Conservation (phyloP, 1,140 invertebrate species). For the Tachypleus tridentatus region DNA sequence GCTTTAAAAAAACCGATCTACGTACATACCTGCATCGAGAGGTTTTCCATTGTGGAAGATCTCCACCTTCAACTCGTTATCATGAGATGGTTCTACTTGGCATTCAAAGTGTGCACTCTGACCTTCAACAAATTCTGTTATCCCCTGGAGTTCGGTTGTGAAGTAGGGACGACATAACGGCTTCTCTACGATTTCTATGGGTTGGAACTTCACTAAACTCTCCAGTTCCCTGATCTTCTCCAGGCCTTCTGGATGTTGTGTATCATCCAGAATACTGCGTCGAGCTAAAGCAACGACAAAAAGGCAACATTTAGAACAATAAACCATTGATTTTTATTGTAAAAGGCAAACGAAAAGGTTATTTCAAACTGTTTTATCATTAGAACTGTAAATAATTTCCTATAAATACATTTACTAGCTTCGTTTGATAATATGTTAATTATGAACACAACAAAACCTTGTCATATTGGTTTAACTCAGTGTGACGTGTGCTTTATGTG, state of each 20-base stretch:
- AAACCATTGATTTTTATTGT: no score
- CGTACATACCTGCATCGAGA: constrained; percentile 39
- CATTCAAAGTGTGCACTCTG: constrained; percentile 61
- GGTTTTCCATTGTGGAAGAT: constrained; percentile 50
- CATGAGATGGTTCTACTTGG: constrained; percentile 74
- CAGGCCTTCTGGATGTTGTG: constrained; percentile 66
- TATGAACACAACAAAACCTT: no score
- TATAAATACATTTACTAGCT: no score
- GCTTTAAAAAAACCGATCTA: no score
- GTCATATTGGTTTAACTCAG: no score
- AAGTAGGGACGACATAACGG: constrained; percentile 70
- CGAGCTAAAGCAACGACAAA: constrained; percentile 51
- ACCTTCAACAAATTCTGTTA: constrained; percentile 59
- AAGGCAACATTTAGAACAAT: no score
- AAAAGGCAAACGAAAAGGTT: no score
- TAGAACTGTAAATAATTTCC: no score
- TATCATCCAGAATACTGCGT: constrained; percentile 42
- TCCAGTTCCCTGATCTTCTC: constrained; percentile 82
- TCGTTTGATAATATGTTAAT: no score
- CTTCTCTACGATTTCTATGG: constrained; percentile 46
- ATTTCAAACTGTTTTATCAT: no score
- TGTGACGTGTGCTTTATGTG: no score
- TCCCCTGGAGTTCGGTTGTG: constrained; percentile 69
- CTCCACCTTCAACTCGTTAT: constrained; percentile 83
- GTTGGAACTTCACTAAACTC: constrained; percentile 30